Evolutionary conservation across 2,888 invertebrate species (phyloP).

Genomic region (Byasa hedistus): DNA sequence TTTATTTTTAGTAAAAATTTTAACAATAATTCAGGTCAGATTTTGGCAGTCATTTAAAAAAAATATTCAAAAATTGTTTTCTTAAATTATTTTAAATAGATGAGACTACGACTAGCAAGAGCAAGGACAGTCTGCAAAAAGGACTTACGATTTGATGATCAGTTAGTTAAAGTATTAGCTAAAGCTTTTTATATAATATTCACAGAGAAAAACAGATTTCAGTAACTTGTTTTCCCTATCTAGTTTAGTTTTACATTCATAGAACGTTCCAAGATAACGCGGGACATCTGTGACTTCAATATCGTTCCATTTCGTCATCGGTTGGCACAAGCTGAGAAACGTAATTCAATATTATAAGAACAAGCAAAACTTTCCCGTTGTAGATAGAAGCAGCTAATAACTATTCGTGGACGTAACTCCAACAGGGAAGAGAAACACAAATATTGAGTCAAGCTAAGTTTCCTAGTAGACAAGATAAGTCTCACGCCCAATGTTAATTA

Average conservation of each 20-base stretch:
- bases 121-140: too few species aligned
- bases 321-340: slow-evolving; percentile 36
- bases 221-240: neutral
- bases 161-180: neutral
- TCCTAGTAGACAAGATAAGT: slow-evolving; percentile 53
- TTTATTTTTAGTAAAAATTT: too few species aligned
- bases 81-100: too few species aligned
- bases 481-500: slow-evolving; percentile 58
- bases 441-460: slow-evolving; percentile 67
- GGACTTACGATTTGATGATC: too few species aligned
- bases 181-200: neutral
- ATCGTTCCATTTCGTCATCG: slow-evolving; percentile 14
- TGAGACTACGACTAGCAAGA: too few species aligned
- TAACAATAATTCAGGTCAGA: too few species aligned
- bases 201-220: neutral
- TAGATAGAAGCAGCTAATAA: slow-evolving; percentile 44
- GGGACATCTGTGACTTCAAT: slow-evolving; percentile 6
- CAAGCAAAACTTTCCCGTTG: slow-evolving; percentile 57
- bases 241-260: neutral
- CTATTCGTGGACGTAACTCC: slow-evolving; percentile 52
- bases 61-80: too few species aligned
- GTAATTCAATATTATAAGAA: slow-evolving; percentile 61
- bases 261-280: neutral
- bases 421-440: slow-evolving; percentile 63
- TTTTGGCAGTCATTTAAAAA: too few species aligned